A percentile compares a stretch with the other conserved stretches of the same genome.
Evolutionary conservation across 1,140 invertebrate species (phyloP).

Genomic region (Triops longicaudatus): DNA sequence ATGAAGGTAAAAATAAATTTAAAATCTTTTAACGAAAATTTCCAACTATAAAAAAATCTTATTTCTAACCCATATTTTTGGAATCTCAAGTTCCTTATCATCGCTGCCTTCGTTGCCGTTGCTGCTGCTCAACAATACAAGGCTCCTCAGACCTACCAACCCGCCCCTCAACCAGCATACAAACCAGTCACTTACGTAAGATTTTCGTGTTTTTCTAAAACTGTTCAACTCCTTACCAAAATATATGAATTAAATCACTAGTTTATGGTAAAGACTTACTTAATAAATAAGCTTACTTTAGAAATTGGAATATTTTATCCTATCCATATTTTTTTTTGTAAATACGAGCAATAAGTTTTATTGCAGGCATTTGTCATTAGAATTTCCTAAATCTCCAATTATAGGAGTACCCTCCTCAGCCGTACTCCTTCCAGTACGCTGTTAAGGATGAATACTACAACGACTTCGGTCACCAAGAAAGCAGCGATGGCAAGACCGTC

Average conservation of each 20-base stretch:
- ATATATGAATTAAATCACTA: too few species aligned
- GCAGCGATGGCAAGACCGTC: conserved; percentile 33
- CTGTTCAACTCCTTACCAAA: too few species aligned
- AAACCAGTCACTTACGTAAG: background rate
- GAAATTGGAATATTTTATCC: too few species aligned
- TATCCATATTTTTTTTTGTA: too few species aligned
- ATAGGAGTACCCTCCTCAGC: conserved; percentile 22
- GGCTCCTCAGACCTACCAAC: background rate
- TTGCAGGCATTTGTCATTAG: too few species aligned
- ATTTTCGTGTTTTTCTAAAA: too few species aligned
- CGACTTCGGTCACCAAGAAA: conserved; percentile 32
- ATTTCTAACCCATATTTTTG: background rate
- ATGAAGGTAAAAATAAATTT: background rate
- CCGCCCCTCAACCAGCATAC: background rate
- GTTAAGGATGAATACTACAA: conserved; percentile 32
- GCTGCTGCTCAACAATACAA: conserved; percentile 22
- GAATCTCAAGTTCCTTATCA: conserved; percentile 10
- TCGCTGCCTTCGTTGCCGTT: conserved; percentile 19
- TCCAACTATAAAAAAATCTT: background rate
- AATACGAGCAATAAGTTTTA: too few species aligned
- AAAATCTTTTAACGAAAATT: background rate
- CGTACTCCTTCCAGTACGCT: conserved; percentile 30
- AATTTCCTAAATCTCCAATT: too few species aligned
- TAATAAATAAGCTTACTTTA: too few species aligned
- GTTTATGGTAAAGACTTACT: too few species aligned